Conservation (phyloP, 2,797 vertebrate genomes). For the Micrastur ruficollis region DNA sequence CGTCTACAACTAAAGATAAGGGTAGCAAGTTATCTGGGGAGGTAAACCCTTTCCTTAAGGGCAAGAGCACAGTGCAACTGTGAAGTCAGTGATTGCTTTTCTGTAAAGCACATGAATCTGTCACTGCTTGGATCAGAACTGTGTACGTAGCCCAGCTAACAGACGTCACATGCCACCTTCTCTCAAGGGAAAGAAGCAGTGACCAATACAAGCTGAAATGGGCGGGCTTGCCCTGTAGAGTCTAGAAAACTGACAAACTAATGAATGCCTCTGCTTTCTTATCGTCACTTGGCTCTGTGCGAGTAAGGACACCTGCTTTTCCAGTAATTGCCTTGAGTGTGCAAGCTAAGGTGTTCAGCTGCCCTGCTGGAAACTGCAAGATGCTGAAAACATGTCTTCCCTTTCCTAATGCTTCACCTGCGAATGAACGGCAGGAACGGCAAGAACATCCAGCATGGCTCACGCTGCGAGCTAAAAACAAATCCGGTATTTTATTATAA, state of each 20-base stretch:
- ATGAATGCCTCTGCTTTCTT: background rate
- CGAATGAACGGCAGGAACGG: accelerated
- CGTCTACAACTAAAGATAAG: background rate
- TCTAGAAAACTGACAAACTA: background rate
- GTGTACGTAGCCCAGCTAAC: background rate
- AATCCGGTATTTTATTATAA: accelerated
- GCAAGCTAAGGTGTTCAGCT: background rate
- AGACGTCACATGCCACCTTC: background rate
- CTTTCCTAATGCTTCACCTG: background rate
- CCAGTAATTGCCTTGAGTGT: background rate
- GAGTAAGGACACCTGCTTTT: background rate
- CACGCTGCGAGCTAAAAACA: accelerated
- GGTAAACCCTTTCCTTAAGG: background rate
- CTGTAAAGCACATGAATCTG: background rate
- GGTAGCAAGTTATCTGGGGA: background rate
- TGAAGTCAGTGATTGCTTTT: accelerated
- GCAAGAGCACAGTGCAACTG: background rate
- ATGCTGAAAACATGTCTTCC: background rate
- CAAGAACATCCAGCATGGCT: background rate
- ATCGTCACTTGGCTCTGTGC: background rate
- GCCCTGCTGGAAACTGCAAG: background rate
- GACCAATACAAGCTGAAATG: background rate
- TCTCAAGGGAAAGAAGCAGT: background rate
- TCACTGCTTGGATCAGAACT: background rate
- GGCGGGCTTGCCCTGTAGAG: background rate